Base-by-base conservation (phyloP, 2,888 invertebrate species). In the Vanessa cardui region DNA sequence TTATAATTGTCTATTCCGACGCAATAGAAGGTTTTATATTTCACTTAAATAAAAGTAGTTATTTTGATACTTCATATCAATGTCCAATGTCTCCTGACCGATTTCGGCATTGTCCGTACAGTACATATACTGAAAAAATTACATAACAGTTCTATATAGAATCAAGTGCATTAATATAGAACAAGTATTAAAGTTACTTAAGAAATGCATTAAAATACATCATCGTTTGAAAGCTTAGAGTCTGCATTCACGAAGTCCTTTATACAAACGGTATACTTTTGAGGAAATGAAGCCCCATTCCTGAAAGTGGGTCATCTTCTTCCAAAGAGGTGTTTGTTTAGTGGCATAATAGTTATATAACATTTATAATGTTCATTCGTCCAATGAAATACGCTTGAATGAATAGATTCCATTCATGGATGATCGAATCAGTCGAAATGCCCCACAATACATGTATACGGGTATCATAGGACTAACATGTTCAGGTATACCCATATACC, bases 211-310 rank as follows among this genome's bases (percentile, higher is more conserved):
- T 12, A 9, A 39, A 12, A 50, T 50, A 20, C 4, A 8, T 20
- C 12, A n/a, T 49, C 31, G n/a, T 8, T 2, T 31, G 4, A 54
- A 31, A 54, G n/a, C 44, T 45, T 45, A 58, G 7, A 44, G 45
- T 46, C 59, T 50, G 15, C 6, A 20, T 50, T 9, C 33, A 26
- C 18, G 46, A 45, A 45, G 33, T 47, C 47, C 33, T 18, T 46
- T 59, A 52, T 52, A 60, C 39, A 33, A 9, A n/a, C 44, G 21
- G 26, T 45, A 45, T 20, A 52, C 44, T 20, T 2, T 46, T 46
- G 47, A 78, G 76, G 76, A 81, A 81, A 77, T 75, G 74, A 75
- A 77, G 72, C 76, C 78, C 72, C 73, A 64, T 77, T 80, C 72
- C 60, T 39, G 66, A 68, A 75, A 69, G 64, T 75, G 64, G 79